Evolutionary conservation across 2,113 vertebrate genomes (phyloP), one percentile per base, ranked within the genome.

Genomic region (Neodon shergylaensis): DNA sequence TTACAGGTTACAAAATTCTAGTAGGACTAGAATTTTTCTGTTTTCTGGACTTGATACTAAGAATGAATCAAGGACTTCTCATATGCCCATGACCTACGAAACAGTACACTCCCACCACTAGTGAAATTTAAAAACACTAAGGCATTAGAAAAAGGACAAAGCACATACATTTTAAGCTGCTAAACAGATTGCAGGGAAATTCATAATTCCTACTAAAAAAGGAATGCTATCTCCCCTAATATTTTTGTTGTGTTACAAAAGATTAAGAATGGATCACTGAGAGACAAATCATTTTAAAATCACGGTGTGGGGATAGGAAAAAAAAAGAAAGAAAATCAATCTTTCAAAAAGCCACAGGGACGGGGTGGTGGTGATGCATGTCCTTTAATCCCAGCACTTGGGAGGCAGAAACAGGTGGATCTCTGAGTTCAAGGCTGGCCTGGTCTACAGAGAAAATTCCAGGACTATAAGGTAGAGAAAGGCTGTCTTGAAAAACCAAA

Each of bases 171-270:
- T 92, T 47, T 83, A 94, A 79, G 85, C n/a, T 87, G 21, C 73
- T 65, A 86, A 89, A 85, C 82, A 44, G 52, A 83, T 31, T 78
- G 92, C 5, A 88, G 36, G 22, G n/a, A 90, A 96, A 95, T 89
- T 70, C 17, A 87, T 44, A 90, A 96, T 88, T 83, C 52, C 88
- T 90, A 83, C 19, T 93, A 24, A 3, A 33, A 81, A 90, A 93
- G 83, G 31, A 88, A 94, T 33, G 0, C 44, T 94, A 83, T 49
- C 33, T 92, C 54, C 13, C 52, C 73, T 86, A 91, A 72, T 47
- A 72, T 87, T 91, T 95, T 16, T 91, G n/a, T 93, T 87, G 39
- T 79, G 24, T 13, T 92, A 7, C 24, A 78, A 96, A 19, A 17
- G 39, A 90, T 89, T 4, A 76, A 83, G 28, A 81, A 28, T 26